Evolutionary conservation across 2,113 vertebrate species (phyloP).

Genomic region (Lepus timidus): DNA sequence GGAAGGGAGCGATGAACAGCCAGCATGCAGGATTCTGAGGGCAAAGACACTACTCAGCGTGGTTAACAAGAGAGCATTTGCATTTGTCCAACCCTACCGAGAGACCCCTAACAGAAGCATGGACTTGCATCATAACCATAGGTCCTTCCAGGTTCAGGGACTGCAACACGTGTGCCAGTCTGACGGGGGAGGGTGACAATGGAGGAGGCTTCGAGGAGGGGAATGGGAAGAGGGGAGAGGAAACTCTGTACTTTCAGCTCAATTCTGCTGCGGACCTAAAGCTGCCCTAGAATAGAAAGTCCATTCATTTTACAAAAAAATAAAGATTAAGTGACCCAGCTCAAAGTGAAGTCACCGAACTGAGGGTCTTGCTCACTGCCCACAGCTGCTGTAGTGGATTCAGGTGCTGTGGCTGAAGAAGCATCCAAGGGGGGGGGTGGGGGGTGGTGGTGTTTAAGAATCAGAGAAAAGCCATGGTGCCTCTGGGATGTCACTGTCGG

Average conservation of each 20-base stretch:
- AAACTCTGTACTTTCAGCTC: background rate
- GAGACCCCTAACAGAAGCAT: background rate
- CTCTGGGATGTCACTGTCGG: no score
- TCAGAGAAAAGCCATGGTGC: background rate
- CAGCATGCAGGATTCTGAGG: background rate
- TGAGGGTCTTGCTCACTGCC: rapidly evolving
- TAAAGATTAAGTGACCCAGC: background rate
- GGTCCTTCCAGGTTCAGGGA: background rate
- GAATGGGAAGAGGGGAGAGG: rapidly evolving
- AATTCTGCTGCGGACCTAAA: background rate
- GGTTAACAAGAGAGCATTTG: no score
- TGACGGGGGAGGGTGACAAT: background rate
- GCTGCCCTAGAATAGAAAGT: background rate
- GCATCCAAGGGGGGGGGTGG: no score
- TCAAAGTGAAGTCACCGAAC: background rate
- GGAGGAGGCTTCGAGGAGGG: background rate
- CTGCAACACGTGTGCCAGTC: background rate
- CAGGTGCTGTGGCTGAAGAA: background rate
- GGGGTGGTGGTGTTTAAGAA: background rate
- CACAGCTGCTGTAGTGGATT: rapidly evolving
- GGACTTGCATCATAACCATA: rapidly evolving
- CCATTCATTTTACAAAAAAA: background rate
- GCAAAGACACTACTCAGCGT: background rate
- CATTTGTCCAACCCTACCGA: background rate
- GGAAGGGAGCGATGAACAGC: background rate